phyloP scores from a whole-genome alignment of 92 coral and sea anemone genomes.

The Metridium senile region DNA sequence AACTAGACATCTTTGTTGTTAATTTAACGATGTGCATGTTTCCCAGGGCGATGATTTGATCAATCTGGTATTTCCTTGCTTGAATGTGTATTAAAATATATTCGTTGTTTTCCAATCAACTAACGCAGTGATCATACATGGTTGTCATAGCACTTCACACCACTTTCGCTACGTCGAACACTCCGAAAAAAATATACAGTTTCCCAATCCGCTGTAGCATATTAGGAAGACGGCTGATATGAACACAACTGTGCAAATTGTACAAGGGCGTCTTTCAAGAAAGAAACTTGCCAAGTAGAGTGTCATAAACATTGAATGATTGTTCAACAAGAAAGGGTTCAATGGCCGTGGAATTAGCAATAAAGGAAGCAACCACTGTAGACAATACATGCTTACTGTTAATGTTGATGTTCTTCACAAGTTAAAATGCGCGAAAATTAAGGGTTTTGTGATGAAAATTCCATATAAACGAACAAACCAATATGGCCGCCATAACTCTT shows the following conservation, averaged over 20 bases:
- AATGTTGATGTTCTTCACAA: neutral
- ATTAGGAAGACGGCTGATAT: slow-evolving; percentile 92
- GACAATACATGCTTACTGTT: slow-evolving; percentile 78
- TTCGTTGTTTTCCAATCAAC: neutral
- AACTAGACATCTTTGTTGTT: neutral
- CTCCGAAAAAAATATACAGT: slow-evolving; percentile 90
- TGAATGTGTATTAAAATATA: neutral
- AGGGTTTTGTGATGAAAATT: neutral
- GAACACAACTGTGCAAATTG: slow-evolving; percentile 97
- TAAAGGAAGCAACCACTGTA: slow-evolving; percentile 97
- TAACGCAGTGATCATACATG: no score
- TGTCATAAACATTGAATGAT: slow-evolving; percentile 99
- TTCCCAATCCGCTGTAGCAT: slow-evolving; percentile 99
- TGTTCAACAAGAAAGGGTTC: slow-evolving; percentile 90
- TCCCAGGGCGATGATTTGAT: neutral
- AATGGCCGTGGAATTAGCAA: slow-evolving; percentile 96
- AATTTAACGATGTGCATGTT: neutral
- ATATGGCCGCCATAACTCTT: slow-evolving; percentile 19
- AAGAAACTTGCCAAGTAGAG: slow-evolving; percentile 96
- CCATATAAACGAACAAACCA: neutral
- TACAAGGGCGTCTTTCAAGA: slow-evolving; percentile 99
- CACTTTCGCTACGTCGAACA: slow-evolving; percentile 72
- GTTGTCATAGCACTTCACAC: no score
- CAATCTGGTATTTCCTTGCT: neutral
- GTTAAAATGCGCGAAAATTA: neutral